phyloP scores from a whole-genome alignment of 1,140 invertebrate genomes.

The Atta colombica region DNA sequence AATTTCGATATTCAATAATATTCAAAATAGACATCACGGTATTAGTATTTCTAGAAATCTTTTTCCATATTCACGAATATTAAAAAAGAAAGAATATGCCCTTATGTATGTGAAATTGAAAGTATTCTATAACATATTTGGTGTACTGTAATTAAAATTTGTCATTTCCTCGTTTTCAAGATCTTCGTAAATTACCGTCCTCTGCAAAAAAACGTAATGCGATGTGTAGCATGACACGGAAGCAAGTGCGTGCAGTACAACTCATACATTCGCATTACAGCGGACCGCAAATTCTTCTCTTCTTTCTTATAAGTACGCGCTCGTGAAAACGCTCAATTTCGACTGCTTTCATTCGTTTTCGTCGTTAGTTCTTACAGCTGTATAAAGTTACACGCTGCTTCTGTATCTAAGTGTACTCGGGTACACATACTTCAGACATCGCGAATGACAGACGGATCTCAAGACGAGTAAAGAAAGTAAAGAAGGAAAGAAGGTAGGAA shows the following conservation, averaged over 20 bases:
- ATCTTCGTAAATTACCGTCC: slow-evolving; percentile 1
- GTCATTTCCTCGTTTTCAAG: neutral
- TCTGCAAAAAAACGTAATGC: neutral
- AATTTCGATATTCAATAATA: neutral
- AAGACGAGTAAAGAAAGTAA: neutral
- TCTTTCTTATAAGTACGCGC: slow-evolving; percentile 20
- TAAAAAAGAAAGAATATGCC: neutral
- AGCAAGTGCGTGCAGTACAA: slow-evolving; percentile 11
- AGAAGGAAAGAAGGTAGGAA: slow-evolving; percentile 10
- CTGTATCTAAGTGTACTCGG: slow-evolving; percentile 16
- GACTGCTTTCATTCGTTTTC: slow-evolving; percentile 45
- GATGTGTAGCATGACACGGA: slow-evolving; percentile 29
- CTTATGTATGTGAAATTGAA: neutral
- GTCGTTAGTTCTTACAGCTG: slow-evolving; percentile 13
- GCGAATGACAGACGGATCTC: slow-evolving; percentile 13
- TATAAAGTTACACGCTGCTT: slow-evolving; percentile 64
- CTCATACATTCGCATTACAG: slow-evolving; percentile 40
- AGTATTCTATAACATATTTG: neutral
- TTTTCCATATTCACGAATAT: neutral
- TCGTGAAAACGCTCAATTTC: slow-evolving; percentile 68
- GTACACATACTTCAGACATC: slow-evolving; percentile 25
- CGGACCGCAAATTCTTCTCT: slow-evolving; percentile 33
- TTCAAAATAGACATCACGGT: neutral
- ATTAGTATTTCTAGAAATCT: neutral
- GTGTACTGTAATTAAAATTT: slow-evolving; percentile 26